Base-by-base conservation (phyloP, 2,797 vertebrate species). In the Tapirus indicus region DNA sequence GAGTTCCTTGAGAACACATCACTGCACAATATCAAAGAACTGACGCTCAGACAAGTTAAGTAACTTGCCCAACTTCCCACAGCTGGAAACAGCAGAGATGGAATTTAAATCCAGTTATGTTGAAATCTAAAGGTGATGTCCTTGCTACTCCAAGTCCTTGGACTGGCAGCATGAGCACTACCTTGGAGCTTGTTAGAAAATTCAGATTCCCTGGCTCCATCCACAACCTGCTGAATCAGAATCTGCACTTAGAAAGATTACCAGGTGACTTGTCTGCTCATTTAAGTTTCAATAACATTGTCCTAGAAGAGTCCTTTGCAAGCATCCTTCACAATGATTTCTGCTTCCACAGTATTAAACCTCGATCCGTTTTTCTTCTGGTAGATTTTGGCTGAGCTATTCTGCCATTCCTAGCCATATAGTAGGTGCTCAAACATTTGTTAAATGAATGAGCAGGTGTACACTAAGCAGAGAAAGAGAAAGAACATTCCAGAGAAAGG, bases 351-450 rank as follows among this genome's bases (percentile, higher is more conserved):
- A 88, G 21, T 16, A 58, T 88, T 89, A 58, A 87, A 49, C 66
- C 32, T 68, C 60, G 41, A 35, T 64, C 71, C n/a, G 5, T 14
- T 75, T 97, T 91, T 87, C 32, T 90, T 18, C 78, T 41, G 16
- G 41, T 60, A 54, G 62, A 17, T 41, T 95, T 64, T 89, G 77
- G 71, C 72, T 16, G 18, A 66, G 25, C 23, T 32, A 25, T 29
- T 66, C 68, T 88, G 27, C 52, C 72, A 74, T 64, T 84, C 35
- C 86, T 62, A 49, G n/a, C 68, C 29, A 66, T 41, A 29, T 32
- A 47, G 47, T n/a, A 82, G 86, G 72, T 44, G 58, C 71, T 60
- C 58, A 72, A 38, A 80, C 29, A 72, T 92, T 88, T 97, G 62
- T 77, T 49, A 64, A 68, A 80, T 29, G 82, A 94, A 88, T 29